phyloP scores from a whole-genome alignment of 2,113 vertebrate species.

The Aegithalos caudatus region DNA sequence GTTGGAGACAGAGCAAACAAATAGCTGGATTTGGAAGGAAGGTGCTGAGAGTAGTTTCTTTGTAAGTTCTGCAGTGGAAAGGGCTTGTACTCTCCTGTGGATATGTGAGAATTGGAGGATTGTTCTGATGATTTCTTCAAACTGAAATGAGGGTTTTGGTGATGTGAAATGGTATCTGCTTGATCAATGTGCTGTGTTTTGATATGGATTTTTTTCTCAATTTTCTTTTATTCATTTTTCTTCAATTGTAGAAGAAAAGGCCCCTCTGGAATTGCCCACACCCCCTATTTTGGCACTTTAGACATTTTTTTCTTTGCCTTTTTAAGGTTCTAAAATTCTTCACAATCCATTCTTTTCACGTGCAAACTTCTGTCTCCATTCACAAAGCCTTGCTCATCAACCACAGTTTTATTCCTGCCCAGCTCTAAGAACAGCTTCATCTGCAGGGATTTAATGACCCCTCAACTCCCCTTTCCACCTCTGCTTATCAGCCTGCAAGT shows the following conservation, averaged over 20 bases:
- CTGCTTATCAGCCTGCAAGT: not conserved
- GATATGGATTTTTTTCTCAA: not conserved
- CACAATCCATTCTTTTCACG: not conserved
- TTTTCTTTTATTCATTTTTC: not conserved
- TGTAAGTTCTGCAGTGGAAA: not conserved
- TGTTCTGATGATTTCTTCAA: not conserved
- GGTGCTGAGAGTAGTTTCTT: not conserved
- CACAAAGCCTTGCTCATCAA: not conserved
- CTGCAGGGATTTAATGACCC: not conserved
- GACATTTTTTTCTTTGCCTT: not conserved
- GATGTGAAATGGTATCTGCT: not conserved
- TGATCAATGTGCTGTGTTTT: not conserved
- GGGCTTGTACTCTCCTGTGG: not conserved
- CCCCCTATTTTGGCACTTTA: not conserved
- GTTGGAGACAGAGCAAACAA: not conserved
- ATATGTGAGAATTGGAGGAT: not conserved
- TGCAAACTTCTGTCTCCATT: not conserved
- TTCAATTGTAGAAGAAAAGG: not conserved
- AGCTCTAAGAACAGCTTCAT: not conserved
- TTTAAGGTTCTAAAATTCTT: not conserved
- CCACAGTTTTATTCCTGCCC: not conserved
- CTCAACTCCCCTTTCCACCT: not conserved
- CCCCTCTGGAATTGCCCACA: not conserved
- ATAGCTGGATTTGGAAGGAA: not conserved
- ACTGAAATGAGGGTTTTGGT: not conserved